Conservation (phyloP, 2,113 vertebrate species). For the Marcusenius ussheri region DNA sequence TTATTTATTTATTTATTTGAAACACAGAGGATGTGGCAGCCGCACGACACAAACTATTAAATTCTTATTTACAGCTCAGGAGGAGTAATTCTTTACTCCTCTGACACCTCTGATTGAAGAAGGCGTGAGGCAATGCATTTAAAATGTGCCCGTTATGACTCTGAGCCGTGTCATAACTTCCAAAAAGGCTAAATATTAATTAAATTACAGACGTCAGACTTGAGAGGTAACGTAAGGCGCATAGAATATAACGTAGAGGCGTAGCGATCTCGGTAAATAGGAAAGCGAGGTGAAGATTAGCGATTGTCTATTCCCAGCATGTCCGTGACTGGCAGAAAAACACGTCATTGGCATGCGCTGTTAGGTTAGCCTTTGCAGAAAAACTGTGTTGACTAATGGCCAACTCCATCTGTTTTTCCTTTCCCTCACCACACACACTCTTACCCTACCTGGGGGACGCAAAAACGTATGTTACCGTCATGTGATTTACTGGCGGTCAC, state of each 20-base stretch:
- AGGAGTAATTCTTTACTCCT: background rate
- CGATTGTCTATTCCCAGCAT: background rate
- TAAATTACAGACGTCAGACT: background rate
- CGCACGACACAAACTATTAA: background rate
- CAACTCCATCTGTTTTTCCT: background rate
- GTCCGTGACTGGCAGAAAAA: background rate
- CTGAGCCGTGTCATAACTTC: background rate
- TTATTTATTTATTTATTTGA: background rate
- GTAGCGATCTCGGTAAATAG: no score
- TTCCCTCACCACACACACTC: background rate
- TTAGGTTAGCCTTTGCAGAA: background rate
- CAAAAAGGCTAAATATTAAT: constrained; percentile 4
- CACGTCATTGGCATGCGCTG: background rate
- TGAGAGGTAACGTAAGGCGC: background rate
- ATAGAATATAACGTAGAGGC: background rate
- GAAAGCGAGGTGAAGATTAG: background rate
- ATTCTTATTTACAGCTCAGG: constrained; percentile 2
- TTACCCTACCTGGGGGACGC: background rate
- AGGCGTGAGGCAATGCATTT: background rate
- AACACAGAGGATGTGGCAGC: background rate
- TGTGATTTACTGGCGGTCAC: background rate
- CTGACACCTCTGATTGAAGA: background rate
- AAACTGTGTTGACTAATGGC: background rate
- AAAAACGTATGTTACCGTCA: background rate
- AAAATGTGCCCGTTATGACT: background rate